Percentiles rank a stretch among this genome's conserved stretches.
These are phyloP conservation scores for Corythaixoides concolor DNA, from an alignment of 2,113 vertebrate genomes.

Conservation along the genomic window DNA sequence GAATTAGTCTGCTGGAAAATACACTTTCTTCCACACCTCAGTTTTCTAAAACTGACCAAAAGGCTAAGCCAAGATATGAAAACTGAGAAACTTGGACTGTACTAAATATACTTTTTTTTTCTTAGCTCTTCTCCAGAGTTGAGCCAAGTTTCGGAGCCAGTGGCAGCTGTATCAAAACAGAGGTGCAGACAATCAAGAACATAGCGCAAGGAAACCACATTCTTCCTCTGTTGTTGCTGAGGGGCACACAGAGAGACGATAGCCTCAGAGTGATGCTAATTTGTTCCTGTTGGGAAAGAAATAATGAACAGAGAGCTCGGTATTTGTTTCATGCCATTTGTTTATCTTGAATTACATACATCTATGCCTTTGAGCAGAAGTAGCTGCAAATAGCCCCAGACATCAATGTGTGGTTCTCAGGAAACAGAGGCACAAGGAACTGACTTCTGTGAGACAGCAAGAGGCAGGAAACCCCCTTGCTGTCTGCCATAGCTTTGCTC, in stretches of 20 bases:
- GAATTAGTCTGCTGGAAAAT: slow-evolving; percentile 21
- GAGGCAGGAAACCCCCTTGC: background rate
- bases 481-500: background rate
- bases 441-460: background rate
- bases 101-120: background rate
- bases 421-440: slow-evolving; percentile 18
- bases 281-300: background rate
- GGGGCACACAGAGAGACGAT: background rate
- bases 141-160: background rate
- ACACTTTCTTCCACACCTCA: background rate
- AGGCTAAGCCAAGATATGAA: background rate
- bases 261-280: background rate
- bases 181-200: background rate
- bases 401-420: background rate
- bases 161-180: background rate
- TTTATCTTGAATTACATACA: background rate
- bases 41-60: background rate
- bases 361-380: slow-evolving; percentile 24
- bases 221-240: background rate
- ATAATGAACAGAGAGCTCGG: background rate
- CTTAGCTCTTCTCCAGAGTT: background rate
- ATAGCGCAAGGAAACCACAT: background rate
- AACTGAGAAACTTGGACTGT: background rate
- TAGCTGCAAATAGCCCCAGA: slow-evolving; percentile 7
- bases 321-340: background rate